Evolutionary conservation across 2,113 vertebrate species (phyloP), one percentile per base, ranked within the genome.

Genomic region (Sitta europaea): DNA sequence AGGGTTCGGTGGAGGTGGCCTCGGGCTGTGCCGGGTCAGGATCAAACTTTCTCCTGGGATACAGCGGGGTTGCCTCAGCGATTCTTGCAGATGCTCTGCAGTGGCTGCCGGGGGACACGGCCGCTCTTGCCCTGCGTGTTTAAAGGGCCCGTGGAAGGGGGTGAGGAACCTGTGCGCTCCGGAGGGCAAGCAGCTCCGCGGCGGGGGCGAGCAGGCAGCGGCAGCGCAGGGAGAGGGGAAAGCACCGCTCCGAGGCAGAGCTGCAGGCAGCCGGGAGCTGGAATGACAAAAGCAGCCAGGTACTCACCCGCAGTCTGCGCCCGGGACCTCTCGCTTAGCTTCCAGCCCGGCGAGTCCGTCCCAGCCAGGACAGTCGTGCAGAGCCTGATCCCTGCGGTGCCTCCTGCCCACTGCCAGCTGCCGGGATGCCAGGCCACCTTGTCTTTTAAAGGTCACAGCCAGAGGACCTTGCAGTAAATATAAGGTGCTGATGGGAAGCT

Each of bases 391-490:
- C 1, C 88, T 27, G 82, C 8, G 6, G 42, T 3, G 11, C 77
- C 80, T 81, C 42, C 81, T 38, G 83, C 90, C 45, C 24, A 1
- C 66, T 42, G 78, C 82, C 90, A 22, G 88, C 57, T 72, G 78
- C 74, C 2, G 11, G 85, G 72, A 58, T 51, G 95, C 74, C 80
- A 4, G 88, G 25, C 80, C 50, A 10, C 92, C 54, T 92, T 59
- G 62, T 54, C 90, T 88, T 73, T 43, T 50, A 93, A 88, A 96
- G 95, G 94, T 96, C 95, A 70, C 90, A 93, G 90, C 42, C 84
- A 86, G 91, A 96, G 90, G 94, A 97, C 87, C 93, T 96, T 97
- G 96, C 95, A 95, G 95, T 87, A 96, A 94, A 96, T 78, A 63
- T 79, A 55, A 92, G 81, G 95, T 66, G 95, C 95, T 96, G 96